These are phyloP conservation scores for Ichneumoninae sp. DNA, from an alignment of 2,888 invertebrate genomes.

Conservation along the genomic window DNA sequence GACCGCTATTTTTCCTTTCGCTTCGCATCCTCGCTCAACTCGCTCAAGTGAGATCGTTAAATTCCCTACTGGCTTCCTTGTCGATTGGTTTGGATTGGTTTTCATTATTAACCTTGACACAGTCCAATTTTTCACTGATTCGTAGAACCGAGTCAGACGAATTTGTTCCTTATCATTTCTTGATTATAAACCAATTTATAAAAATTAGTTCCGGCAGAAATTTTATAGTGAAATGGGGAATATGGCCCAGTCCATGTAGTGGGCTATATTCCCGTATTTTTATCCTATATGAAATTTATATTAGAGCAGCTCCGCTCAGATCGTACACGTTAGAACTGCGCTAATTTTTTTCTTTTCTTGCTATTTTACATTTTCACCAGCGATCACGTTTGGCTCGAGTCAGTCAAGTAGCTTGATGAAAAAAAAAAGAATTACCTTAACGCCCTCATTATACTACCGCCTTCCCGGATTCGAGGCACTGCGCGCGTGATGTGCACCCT, in stretches of 20 bases:
- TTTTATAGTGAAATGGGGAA: too few relatives aligned
- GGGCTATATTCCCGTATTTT: too few relatives aligned
- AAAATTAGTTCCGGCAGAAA: too few relatives aligned
- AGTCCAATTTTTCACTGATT: not conserved
- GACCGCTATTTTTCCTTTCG: conserved; percentile 28
- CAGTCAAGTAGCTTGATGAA: conserved; percentile 19
- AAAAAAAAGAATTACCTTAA: conserved; percentile 19
- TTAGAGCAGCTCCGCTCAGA: too few relatives aligned
- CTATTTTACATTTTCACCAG: not conserved
- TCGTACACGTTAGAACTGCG: not conserved
- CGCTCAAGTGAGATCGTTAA: not conserved
- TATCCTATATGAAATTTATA: too few relatives aligned
- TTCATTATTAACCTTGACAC: not conserved
- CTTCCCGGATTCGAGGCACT: too few relatives aligned
- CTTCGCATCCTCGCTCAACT: not conserved
- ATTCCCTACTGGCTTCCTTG: not conserved
- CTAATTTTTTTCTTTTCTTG: not conserved
- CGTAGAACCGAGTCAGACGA: not conserved
- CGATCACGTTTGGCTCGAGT: not conserved
- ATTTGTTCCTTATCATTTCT: not conserved
- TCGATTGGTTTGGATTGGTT: not conserved
- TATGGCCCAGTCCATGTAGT: too few relatives aligned
- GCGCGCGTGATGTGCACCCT: not conserved
- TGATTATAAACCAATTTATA: too few relatives aligned
- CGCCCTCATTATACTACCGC: too few relatives aligned